These are phyloP conservation scores for Fregetta grallaria DNA, from an alignment of 2,113 vertebrate species.

Conservation along the genomic window DNA sequence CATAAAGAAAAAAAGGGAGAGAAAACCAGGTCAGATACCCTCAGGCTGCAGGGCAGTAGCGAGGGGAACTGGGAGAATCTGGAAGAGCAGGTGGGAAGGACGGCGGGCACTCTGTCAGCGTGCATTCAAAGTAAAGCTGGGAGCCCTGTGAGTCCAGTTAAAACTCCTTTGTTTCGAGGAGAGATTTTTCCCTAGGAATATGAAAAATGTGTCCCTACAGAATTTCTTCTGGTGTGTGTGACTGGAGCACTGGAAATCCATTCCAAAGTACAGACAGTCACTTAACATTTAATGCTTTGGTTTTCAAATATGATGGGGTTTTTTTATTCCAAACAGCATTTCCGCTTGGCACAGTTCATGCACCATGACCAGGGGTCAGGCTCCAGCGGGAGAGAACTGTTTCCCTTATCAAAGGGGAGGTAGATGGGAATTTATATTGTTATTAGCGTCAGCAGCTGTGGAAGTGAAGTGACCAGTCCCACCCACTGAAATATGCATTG, in stretches of 20 bases:
- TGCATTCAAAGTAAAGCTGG: neutral
- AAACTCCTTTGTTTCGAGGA: neutral
- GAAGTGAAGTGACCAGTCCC: neutral
- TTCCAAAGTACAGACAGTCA: neutral
- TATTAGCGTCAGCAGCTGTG: neutral
- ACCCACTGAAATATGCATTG: neutral
- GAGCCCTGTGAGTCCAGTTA: neutral
- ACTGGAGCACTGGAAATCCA: neutral
- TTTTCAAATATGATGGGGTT: neutral
- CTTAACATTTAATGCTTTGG: neutral
- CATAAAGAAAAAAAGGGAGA: neutral
- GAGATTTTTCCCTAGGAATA: neutral
- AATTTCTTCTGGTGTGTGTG: neutral
- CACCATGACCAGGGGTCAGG: neutral
- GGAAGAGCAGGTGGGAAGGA: neutral
- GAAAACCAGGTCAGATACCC: neutral
- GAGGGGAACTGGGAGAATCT: neutral
- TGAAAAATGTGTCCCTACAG: neutral
- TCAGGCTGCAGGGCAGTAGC: neutral
- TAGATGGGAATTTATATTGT: neutral
- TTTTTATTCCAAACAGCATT: neutral
- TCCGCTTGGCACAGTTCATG: accelerated
- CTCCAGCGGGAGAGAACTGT: neutral
- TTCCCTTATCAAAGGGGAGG: neutral
- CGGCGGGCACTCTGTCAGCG: neutral